A percentile compares a stretch with the other conserved stretches of the same genome.
Conservation (phyloP, 1,140 invertebrate genomes). For the Hydropsyche tenuis region DNA sequence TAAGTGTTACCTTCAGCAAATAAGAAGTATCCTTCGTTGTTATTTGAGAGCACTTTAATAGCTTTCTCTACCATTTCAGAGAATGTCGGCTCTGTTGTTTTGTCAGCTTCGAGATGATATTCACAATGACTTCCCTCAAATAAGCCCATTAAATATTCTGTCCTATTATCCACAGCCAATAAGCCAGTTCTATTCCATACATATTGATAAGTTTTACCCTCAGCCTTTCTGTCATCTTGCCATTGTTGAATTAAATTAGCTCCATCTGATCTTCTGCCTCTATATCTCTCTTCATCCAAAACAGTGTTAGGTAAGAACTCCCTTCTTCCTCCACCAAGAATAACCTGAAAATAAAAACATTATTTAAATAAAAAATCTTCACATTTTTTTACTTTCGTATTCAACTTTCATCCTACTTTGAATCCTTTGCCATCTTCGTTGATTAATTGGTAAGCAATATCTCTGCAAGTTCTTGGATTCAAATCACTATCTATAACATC, state of each 20-base stretch:
- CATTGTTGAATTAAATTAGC: conserved; percentile 63
- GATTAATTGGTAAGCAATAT: conserved; percentile 69
- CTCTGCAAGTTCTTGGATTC: conserved; percentile 57
- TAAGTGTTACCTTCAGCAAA: conserved; percentile 69
- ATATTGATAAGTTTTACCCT: conserved; percentile 58
- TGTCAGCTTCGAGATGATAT: conserved; percentile 65
- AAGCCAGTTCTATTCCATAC: conserved; percentile 68
- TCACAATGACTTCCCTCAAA: conserved; percentile 63
- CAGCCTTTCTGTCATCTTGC: conserved; percentile 56
- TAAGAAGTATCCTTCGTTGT: conserved; percentile 73
- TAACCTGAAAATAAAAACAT: conserved; percentile 62
- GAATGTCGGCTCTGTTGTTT: conserved; percentile 68
- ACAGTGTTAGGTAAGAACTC: conserved; percentile 72
- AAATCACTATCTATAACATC: conserved; percentile 58
- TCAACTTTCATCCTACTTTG: conserved; percentile 53
- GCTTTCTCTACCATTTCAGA: conserved; percentile 83
- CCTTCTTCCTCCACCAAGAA: conserved; percentile 76
- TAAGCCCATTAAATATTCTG: conserved; percentile 60
- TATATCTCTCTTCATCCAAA: conserved; percentile 59
- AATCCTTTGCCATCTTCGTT: conserved; percentile 63
- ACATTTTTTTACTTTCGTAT: not conserved
- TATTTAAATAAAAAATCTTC: not conserved
- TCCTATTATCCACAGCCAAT: conserved; percentile 50
- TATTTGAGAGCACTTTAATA: conserved; percentile 74
- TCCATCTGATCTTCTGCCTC: conserved; percentile 59